A percentile compares a stretch with the other conserved stretches of the same genome.
Conservation (phyloP, 2,797 vertebrate genomes). For the Xyrichtys novacula region DNA sequence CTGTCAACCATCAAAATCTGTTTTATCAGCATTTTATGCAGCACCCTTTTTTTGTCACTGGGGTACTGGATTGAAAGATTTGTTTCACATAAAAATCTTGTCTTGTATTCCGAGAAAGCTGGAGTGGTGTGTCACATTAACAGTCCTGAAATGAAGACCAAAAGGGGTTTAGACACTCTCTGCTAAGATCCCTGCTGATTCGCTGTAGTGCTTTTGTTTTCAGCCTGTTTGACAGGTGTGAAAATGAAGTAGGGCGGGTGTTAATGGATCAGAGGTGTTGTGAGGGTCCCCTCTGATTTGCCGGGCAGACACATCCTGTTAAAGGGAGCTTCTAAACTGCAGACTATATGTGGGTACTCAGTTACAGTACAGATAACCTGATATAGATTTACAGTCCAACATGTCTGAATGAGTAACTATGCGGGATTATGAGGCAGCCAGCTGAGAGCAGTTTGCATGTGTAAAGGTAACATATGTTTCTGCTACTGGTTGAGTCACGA, state of each 20-base stretch:
- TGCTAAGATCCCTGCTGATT: conserved; percentile 30
- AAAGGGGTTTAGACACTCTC: conserved; percentile 13
- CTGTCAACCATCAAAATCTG: no score
- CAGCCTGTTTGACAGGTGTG: conserved; percentile 46
- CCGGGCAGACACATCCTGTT: conserved; percentile 40
- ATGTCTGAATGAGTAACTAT: conserved; percentile 14
- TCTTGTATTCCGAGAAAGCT: conserved; percentile 1
- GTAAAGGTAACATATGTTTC: neutral
- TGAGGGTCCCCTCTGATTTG: conserved; percentile 45
- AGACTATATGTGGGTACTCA: conserved; percentile 35
- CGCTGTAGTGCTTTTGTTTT: conserved; percentile 37
- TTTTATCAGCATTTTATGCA: no score
- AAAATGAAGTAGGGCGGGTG: conserved; percentile 56
- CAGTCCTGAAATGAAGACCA: conserved; percentile 12
- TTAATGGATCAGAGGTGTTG: conserved; percentile 59
- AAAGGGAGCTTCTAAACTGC: conserved; percentile 7
- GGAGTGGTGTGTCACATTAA: conserved; percentile 4
- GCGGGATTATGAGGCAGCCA: neutral
- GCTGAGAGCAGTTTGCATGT: neutral
- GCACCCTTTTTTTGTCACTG: no score
- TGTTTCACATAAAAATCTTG: no score
- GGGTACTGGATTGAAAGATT: no score
- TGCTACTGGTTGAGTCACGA: neutral
- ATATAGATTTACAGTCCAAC: conserved; percentile 12
- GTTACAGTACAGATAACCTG: conserved; percentile 32